phyloP scores from a whole-genome alignment of 2,888 invertebrate species.

The Anarsia innoxiella region DNA sequence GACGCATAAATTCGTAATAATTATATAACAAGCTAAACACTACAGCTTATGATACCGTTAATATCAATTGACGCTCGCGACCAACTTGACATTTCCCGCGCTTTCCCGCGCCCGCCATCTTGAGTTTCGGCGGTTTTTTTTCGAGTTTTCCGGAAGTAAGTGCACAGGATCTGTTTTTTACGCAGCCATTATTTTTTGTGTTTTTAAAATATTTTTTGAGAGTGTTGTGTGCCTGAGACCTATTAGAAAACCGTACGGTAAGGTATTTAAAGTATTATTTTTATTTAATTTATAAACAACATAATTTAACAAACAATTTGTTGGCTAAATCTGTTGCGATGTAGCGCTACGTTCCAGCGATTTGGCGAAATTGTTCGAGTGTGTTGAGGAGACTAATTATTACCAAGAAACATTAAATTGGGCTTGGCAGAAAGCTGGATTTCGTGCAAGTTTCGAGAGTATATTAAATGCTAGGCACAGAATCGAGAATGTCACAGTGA shows the following conservation, averaged over 20 bases:
- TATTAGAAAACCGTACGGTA: constrained; percentile 18
- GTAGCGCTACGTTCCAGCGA: not conserved
- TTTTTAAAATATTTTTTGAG: constrained; percentile 18
- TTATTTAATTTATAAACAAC: not conserved
- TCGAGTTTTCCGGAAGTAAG: constrained; percentile 51
- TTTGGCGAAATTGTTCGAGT: constrained; percentile 32
- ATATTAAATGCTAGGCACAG: constrained; percentile 44
- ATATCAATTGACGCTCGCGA: constrained; percentile 28
- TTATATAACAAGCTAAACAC: constrained; percentile 23
- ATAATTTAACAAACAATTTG: constrained; percentile 1
- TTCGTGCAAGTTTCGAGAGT: constrained; percentile 43
- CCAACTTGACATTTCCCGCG: constrained; percentile 42
- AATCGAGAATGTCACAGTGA: constrained; percentile 54
- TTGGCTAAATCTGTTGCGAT: constrained; percentile 1
- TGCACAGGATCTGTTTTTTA: constrained; percentile 34
- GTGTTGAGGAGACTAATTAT: constrained; percentile 39
- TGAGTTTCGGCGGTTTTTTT: constrained; percentile 31
- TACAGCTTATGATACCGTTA: constrained; percentile 19
- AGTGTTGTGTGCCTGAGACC: constrained; percentile 32
- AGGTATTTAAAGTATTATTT: constrained; percentile 22
- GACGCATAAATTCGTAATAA: constrained; percentile 32
- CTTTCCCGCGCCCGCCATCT: constrained; percentile 46
- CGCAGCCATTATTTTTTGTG: constrained; percentile 28
- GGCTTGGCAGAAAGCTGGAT: constrained; percentile 53
- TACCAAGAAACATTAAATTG: constrained; percentile 54